These are phyloP conservation scores for Poeciliopsis infans DNA, from an alignment of 2,797 vertebrate species.

Conservation along the genomic window DNA sequence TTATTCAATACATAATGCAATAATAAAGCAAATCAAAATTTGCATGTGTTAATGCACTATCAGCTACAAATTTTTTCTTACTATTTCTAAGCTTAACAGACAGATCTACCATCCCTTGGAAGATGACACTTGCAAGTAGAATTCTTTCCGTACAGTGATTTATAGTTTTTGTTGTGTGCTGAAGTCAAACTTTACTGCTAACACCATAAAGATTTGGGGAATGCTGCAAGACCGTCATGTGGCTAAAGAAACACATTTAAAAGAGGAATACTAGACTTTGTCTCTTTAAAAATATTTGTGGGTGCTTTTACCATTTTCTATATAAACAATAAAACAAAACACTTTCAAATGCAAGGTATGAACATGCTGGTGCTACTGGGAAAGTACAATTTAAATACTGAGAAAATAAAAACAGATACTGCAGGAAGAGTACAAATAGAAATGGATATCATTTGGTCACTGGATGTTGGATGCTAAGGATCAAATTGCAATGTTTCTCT, in stretches of 20 bases:
- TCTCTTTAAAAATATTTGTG: neutral
- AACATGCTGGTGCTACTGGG: neutral
- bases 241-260: slow-evolving; percentile 18
- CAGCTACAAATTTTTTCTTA: neutral
- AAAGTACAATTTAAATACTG: neutral
- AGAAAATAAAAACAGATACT: neutral
- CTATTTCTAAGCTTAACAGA: neutral
- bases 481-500: neutral
- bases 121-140: slow-evolving; percentile 6
- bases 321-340: neutral
- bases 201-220: slow-evolving; percentile 27
- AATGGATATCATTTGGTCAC: neutral
- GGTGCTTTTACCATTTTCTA: neutral
- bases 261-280: neutral
- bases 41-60: neutral
- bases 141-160: slow-evolving; percentile 32
- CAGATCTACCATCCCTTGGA: neutral
- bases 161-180: slow-evolving; percentile 53
- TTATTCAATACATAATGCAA: neutral
- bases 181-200: slow-evolving; percentile 40
- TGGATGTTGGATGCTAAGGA: neutral
- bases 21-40: neutral
- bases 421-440: neutral
- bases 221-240: slow-evolving; percentile 19
- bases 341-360: neutral